Evolutionary conservation across 2,888 invertebrate genomes (phyloP).

Genomic region (Caenorhabditis japonica): DNA sequence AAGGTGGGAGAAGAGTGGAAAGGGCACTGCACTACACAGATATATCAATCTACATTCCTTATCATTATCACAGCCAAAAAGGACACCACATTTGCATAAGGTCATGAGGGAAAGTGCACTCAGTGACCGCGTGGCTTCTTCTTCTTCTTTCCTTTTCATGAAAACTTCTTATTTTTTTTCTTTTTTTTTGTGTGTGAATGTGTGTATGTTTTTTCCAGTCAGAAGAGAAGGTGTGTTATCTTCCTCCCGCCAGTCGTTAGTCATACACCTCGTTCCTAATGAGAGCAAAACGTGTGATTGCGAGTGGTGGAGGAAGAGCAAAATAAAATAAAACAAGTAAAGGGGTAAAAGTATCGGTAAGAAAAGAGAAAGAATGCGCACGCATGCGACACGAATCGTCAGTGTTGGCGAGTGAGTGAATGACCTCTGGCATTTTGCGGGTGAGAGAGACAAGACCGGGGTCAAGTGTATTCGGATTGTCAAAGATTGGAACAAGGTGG

Average conservation of each 20-base stretch:
- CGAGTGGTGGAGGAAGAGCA: background rate
- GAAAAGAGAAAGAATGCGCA: background rate
- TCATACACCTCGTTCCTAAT: slow-evolving; percentile 9
- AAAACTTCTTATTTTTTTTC: too few species aligned
- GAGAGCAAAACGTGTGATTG: slow-evolving; percentile 13
- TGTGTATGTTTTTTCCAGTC: background rate
- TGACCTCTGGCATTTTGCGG: slow-evolving; percentile 32
- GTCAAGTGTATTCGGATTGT: slow-evolving; percentile 15
- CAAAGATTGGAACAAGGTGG: slow-evolving; percentile 11
- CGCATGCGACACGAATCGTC: slow-evolving; percentile 15
- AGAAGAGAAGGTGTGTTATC: background rate
- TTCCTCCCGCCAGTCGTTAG: background rate
- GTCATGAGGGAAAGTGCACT: background rate
- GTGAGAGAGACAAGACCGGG: slow-evolving; percentile 6
- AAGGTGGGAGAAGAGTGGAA: background rate
- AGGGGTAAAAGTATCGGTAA: background rate
- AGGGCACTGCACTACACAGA: background rate
- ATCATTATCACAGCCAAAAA: background rate
- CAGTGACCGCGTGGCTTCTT: background rate
- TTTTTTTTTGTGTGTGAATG: too few species aligned
- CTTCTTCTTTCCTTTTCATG: too few species aligned
- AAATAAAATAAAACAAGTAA: background rate
- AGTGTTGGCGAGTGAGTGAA: background rate
- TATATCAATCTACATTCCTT: background rate
- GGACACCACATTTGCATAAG: background rate